These are phyloP conservation scores for Volucella zonaria DNA, from an alignment of 2,888 invertebrate genomes.

Conservation along the genomic window DNA sequence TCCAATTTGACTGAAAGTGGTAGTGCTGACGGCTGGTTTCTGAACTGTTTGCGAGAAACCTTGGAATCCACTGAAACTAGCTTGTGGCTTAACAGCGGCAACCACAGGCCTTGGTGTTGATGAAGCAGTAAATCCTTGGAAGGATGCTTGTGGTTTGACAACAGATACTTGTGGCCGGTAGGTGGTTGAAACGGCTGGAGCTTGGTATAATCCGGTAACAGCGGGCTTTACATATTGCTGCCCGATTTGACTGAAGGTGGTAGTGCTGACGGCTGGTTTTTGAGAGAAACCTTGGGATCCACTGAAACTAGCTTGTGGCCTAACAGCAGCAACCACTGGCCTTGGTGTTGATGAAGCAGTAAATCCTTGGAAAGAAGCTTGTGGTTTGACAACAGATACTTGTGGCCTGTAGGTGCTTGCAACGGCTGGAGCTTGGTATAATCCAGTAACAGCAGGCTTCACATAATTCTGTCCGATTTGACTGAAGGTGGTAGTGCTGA, in stretches of 20 bases:
- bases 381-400: not conserved
- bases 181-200: not conserved
- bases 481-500: constrained; percentile 20
- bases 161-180: not conserved
- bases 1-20: constrained; percentile 10
- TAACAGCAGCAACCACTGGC: not conserved
- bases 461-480: not conserved
- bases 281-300: constrained; percentile 24
- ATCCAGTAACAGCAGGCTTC: not conserved
- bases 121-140: not conserved
- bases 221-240: not conserved
- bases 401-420: not conserved
- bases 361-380: constrained; percentile 3
- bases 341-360: not conserved
- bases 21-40: constrained; percentile 29
- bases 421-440: constrained; percentile 5
- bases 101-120: not conserved
- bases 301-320: not conserved
- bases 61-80: constrained; percentile 6
- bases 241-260: constrained; percentile 10
- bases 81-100: constrained; percentile 25
- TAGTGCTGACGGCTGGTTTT: constrained; percentile 26
- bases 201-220: not conserved
- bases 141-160: not conserved
- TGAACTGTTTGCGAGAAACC: constrained; percentile 26